These are phyloP conservation scores for Fulica atra DNA, from an alignment of 2,113 vertebrate species.

Conservation along the genomic window DNA sequence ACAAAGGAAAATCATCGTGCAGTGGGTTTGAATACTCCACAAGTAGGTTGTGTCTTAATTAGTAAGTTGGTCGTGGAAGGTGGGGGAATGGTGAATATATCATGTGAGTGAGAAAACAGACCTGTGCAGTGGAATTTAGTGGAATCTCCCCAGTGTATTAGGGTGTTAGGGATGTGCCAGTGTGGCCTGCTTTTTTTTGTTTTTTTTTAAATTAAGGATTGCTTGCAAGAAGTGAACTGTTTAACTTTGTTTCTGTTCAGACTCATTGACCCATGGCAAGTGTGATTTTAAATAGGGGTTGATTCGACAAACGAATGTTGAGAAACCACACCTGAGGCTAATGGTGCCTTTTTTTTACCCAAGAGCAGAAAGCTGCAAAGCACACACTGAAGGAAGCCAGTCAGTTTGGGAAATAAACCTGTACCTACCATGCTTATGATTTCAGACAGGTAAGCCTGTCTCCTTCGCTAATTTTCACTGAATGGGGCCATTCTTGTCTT, in stretches of 20 bases:
- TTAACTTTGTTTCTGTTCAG: constrained; percentile 31
- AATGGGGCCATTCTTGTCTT: constrained; percentile 56
- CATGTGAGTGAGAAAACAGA: constrained; percentile 10
- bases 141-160: neutral
- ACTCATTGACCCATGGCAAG: neutral
- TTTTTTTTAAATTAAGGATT: neutral
- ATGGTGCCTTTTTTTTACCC: neutral
- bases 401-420: constrained; percentile 4
- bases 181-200: neutral
- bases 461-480: constrained; percentile 42
- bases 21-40: neutral
- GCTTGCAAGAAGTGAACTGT: neutral
- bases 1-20: neutral
- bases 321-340: constrained; percentile 26
- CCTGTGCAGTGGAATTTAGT: constrained; percentile 11
- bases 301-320: constrained; percentile 44
- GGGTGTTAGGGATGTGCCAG: neutral
- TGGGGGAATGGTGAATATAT: neutral
- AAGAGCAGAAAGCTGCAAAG: constrained; percentile 7
- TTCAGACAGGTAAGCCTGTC: constrained; percentile 26
- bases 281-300: constrained; percentile 11
- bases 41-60: neutral
- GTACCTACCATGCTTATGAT: neutral
- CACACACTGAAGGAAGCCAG: neutral
- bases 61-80: neutral